A percentile compares a stretch with the other conserved stretches of the same genome.
Conservation (phyloP, 2,888 invertebrate species). For the Molorchus minor region DNA sequence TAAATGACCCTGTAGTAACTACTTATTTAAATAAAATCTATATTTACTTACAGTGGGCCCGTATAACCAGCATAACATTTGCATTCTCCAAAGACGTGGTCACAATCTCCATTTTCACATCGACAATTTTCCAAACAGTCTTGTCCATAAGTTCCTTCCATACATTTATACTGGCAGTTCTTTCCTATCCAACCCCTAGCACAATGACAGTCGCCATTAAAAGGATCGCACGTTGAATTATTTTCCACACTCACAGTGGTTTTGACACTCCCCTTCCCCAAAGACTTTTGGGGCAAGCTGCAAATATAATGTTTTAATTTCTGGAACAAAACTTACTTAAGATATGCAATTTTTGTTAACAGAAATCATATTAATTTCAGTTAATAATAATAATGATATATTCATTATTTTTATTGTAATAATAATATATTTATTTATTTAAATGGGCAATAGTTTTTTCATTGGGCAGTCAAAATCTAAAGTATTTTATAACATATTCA, state of each 20-base stretch:
- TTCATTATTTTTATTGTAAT: too few species aligned
- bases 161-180: slow-evolving; percentile 76
- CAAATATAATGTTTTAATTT: too few species aligned
- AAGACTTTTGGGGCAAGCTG: slow-evolving; percentile 82
- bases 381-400: too few species aligned
- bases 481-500: too few species aligned
- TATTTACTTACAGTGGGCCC: slow-evolving; percentile 87
- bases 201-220: slow-evolving; percentile 85
- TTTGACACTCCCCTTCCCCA: slow-evolving; percentile 85
- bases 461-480: too few species aligned
- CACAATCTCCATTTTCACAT: slow-evolving; percentile 84
- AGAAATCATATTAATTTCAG: too few species aligned
- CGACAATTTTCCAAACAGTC: slow-evolving; percentile 79
- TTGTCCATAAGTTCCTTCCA: slow-evolving; percentile 74
- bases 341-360: too few species aligned
- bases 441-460: too few species aligned
- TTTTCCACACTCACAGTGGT: slow-evolving; percentile 83
- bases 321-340: too few species aligned
- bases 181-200: slow-evolving; percentile 79
- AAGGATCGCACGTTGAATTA: slow-evolving; percentile 87
- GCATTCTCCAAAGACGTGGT: slow-evolving; percentile 80
- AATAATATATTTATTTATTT: too few species aligned
- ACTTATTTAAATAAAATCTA: too few species aligned
- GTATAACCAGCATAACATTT: slow-evolving; percentile 82
- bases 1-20: too few species aligned